Conservation (phyloP, 2,797 vertebrate genomes). For the Mormyrus hasselquistii region DNA sequence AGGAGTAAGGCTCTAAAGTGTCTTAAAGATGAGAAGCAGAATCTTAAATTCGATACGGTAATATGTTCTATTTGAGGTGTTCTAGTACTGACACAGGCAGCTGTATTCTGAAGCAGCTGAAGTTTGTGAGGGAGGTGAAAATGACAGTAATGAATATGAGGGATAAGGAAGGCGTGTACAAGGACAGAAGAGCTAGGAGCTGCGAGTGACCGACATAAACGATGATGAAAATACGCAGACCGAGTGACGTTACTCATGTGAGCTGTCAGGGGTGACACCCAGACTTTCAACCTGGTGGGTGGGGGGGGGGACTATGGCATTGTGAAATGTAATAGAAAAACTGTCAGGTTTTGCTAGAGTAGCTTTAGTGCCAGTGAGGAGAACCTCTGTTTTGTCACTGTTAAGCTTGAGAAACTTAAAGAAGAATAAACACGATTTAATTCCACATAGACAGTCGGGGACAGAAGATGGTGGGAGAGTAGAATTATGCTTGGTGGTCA, state of each 20-base stretch:
- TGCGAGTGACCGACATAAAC: neutral
- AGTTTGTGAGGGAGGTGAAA: neutral
- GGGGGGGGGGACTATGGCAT: neutral
- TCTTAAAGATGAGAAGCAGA: neutral
- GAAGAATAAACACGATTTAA: neutral
- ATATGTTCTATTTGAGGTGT: neutral
- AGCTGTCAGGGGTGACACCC: neutral
- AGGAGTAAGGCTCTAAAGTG: neutral
- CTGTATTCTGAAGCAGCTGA: neutral
- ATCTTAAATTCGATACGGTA: neutral
- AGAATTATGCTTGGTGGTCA: neutral
- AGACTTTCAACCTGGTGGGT: neutral
- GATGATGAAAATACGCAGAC: neutral
- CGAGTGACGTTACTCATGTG: neutral
- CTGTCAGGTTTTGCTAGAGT: neutral
- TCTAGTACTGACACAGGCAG: neutral
- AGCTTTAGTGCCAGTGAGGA: neutral
- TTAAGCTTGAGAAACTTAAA: neutral
- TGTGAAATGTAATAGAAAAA: neutral
- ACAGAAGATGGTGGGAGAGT: neutral
- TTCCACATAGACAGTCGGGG: neutral
- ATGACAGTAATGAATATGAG: neutral
- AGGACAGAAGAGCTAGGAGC: neutral
- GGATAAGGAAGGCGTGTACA: neutral
- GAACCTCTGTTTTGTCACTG: neutral